Percentiles rank a stretch among this genome's conserved stretches.
These are phyloP conservation scores for Lepidurus arcticus DNA, from an alignment of 1,140 invertebrate species.

Conservation along the genomic window DNA sequence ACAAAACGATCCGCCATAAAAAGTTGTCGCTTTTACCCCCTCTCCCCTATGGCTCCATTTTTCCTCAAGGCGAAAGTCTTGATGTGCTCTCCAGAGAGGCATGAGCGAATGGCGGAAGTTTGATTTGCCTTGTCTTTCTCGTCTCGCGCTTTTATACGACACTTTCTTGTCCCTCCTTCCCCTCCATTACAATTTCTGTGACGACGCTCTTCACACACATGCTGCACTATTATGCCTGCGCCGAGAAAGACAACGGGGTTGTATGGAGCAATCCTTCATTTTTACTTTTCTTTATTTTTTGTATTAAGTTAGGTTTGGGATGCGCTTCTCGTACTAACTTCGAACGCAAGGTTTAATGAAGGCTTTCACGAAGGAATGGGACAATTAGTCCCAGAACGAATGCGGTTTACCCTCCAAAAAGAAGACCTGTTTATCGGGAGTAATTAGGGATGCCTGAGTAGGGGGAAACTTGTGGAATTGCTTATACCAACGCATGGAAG, in stretches of 20 bases:
- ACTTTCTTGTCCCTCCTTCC: not conserved
- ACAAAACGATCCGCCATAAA: constrained; percentile 10
- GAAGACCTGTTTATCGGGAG: not conserved
- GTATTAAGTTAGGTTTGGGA: not conserved
- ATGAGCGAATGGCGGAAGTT: not conserved
- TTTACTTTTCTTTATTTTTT: not conserved
- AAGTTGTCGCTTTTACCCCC: not conserved
- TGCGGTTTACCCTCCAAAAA: not conserved
- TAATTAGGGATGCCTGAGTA: constrained; percentile 19
- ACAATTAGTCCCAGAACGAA: constrained; percentile 1
- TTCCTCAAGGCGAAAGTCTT: not conserved
- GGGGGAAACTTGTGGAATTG: constrained; percentile 13
- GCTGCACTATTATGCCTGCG: not conserved
- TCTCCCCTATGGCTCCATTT: not conserved
- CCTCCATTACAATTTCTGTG: not conserved
- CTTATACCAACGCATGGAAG: not conserved
- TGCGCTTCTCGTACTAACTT: not conserved
- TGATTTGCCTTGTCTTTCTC: not conserved
- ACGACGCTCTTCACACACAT: not conserved
- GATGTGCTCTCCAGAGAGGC: not conserved
- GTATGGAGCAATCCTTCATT: not conserved
- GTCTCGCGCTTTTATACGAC: not conserved
- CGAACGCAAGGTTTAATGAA: not conserved
- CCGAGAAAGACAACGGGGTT: not conserved
- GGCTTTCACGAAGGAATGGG: constrained; percentile 1